Conservation (phyloP, 2,113 vertebrate genomes). For the Tympanuchus pallidicinctus region DNA sequence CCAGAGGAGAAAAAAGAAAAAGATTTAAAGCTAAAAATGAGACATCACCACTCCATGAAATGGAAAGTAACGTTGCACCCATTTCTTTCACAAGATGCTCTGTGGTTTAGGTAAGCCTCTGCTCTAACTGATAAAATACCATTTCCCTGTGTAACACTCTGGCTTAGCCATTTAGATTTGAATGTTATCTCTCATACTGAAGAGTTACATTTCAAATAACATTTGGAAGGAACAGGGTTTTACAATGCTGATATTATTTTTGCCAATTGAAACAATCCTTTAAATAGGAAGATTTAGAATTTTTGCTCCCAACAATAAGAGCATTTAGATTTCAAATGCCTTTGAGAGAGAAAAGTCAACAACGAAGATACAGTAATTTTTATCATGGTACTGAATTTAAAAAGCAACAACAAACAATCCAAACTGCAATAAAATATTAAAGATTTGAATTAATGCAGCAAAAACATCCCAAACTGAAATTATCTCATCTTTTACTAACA, state of each 20-base stretch:
- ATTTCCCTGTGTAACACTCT: background rate
- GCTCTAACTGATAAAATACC: background rate
- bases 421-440: background rate
- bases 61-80: background rate
- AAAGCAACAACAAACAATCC: background rate
- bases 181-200: background rate
- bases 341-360: background rate
- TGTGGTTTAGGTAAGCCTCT: background rate
- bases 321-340: background rate
- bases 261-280: conserved; percentile 14
- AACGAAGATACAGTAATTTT: background rate
- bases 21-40: background rate
- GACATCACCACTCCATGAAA: background rate
- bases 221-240: background rate
- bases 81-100: background rate
- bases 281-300: background rate
- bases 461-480: background rate
- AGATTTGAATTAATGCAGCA: background rate
- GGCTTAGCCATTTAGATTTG: background rate
- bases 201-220: background rate
- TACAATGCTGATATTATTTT: background rate
- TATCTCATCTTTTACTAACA: background rate
- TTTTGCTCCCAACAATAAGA: background rate
- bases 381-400: background rate
- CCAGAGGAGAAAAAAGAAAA: background rate